Percentiles rank a stretch among this genome's conserved stretches.
Evolutionary conservation across 2,797 vertebrate genomes (phyloP).

Genomic region (Sebastes matsubarae): DNA sequence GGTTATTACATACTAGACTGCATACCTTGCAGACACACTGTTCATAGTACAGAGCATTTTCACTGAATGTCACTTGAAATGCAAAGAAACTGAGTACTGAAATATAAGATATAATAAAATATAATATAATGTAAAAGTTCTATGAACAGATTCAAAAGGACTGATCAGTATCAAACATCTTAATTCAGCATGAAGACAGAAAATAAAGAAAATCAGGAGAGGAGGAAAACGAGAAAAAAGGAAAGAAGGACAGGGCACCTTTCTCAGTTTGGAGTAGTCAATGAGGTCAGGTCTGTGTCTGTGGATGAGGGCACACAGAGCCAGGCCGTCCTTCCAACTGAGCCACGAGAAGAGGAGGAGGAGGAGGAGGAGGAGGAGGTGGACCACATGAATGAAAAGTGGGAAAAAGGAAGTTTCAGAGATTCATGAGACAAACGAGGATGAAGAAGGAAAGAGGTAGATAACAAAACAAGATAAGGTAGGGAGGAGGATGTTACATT

Average conservation of each 20-base stretch:
- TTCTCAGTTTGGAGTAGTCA: slow-evolving; percentile 93
- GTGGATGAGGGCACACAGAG: slow-evolving; percentile 94
- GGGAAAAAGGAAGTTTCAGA: neutral
- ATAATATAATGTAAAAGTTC: neutral
- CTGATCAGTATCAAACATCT: neutral
- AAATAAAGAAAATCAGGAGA: neutral
- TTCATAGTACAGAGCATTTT: neutral
- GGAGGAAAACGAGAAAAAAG: neutral
- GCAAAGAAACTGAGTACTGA: neutral
- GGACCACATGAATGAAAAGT: neutral
- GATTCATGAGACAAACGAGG: neutral
- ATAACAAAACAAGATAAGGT: neutral
- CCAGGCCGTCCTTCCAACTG: slow-evolving; percentile 94
- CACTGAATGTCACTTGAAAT: neutral
- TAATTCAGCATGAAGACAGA: neutral
- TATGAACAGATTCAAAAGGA: neutral
- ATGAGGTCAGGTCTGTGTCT: slow-evolving; percentile 90
- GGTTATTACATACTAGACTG: neutral
- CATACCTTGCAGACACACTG: neutral
- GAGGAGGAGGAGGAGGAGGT: neutral
- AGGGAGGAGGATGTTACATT: neutral
- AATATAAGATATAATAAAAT: neutral
- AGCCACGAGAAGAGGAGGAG: slow-evolving; percentile 8
- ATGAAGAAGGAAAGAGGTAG: neutral
- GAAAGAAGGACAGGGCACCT: slow-evolving; percentile 74